phyloP scores from a whole-genome alignment of 2,888 invertebrate genomes.

The Amphimallon solstitiale region DNA sequence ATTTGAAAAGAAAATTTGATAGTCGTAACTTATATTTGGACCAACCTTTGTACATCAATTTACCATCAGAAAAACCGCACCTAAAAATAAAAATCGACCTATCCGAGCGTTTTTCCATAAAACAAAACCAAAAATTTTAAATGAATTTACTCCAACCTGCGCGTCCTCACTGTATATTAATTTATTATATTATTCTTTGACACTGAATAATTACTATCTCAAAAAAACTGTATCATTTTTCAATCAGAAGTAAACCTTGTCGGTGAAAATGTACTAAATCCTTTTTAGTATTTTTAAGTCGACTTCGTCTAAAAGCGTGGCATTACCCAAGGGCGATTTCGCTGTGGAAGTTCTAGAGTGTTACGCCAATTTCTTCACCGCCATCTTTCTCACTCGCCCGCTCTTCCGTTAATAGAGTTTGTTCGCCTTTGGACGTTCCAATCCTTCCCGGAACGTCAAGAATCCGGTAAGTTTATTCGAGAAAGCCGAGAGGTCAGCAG shows the following conservation, averaged over 20 bases:
- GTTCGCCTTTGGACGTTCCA: conserved; percentile 52
- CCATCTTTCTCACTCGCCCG: conserved; percentile 51
- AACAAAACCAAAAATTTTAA: too few relatives aligned
- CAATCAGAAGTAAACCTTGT: conserved; percentile 21
- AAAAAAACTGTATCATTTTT: too few relatives aligned
- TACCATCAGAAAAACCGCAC: too few relatives aligned
- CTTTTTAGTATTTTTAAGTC: conserved; percentile 16
- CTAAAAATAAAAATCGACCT: too few relatives aligned
- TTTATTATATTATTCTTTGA: too few relatives aligned
- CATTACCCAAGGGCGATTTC: conserved; percentile 7
- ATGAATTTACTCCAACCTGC: too few relatives aligned
- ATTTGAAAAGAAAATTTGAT: too few relatives aligned
- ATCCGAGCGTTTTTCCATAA: too few relatives aligned
- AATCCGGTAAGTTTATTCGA: conserved; percentile 45
- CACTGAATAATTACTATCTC: too few relatives aligned
- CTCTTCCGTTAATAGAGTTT: conserved; percentile 56
- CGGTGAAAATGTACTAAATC: conserved; percentile 2
- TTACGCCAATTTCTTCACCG: conserved; percentile 36
- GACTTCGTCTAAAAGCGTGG: neutral
- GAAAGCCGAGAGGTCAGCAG: conserved; percentile 21
- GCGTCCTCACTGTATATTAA: too few relatives aligned
- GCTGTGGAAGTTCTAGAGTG: conserved; percentile 19
- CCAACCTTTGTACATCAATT: too few relatives aligned
- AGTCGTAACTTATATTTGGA: too few relatives aligned
- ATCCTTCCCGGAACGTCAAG: conserved; percentile 50